Percentiles rank a stretch among this genome's conserved stretches.
Conservation (phyloP, 2,113 vertebrate species). For the Cercopithecus mona region DNA sequence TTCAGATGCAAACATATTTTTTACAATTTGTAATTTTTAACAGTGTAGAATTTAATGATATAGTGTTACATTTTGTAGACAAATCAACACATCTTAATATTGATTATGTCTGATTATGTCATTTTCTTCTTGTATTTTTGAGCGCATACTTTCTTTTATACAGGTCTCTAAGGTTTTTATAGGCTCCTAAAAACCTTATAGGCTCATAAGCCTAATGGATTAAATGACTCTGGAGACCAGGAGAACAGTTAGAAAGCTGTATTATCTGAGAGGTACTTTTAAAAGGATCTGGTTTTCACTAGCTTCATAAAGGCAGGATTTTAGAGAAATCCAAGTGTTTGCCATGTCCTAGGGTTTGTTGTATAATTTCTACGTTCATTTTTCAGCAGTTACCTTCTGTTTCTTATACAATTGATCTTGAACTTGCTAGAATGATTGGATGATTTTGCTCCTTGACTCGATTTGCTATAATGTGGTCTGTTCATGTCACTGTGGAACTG, state of each 20-base stretch:
- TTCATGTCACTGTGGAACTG: not conserved
- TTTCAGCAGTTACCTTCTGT: slow-evolving; percentile 22
- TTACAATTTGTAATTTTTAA: not conserved
- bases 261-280: not conserved
- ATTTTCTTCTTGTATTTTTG: slow-evolving; percentile 15
- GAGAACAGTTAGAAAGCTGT: not conserved
- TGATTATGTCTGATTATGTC: slow-evolving; percentile 17
- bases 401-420: not conserved
- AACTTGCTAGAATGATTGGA: not conserved
- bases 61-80: not conserved
- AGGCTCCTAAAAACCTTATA: slow-evolving; percentile 11
- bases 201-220: slow-evolving; percentile 28
- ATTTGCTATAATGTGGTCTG: not conserved
- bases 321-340: not conserved
- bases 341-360: not conserved
- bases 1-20: not conserved
- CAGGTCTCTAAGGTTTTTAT: slow-evolving; percentile 37
- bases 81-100: not conserved
- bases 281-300: not conserved
- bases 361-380: not conserved
- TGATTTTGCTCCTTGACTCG: slow-evolving; percentile 1
- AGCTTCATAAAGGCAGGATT: not conserved
- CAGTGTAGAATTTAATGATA: not conserved
- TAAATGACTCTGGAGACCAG: not conserved
- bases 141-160: not conserved